Base-by-base conservation (phyloP, 2,888 invertebrate genomes). In the Ophraella communa region DNA sequence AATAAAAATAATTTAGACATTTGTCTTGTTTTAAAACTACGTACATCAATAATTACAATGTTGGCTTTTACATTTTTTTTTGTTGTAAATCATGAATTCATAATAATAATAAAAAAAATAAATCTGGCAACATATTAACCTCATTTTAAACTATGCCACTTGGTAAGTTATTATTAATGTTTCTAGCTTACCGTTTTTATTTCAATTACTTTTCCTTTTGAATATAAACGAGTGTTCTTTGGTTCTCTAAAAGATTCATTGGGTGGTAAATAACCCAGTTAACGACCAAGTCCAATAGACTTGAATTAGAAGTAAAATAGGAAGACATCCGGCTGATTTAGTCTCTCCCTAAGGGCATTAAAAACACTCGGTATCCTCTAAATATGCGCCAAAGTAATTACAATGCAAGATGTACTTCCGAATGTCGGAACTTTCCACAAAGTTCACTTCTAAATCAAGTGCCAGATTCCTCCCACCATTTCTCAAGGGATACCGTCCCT, bases 341-440 rank as follows among this genome's bases (percentile, higher is more conserved):
- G 77, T 75, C 68, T 67, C 73, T 76, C 78, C 76, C 74, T 67
- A 54, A 76, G 76, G 77, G 75, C 79, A 77, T 78, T 80, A 78
- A 78, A 79, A 80, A 79, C 80, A 79, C 77, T 75, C 76, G 78
- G 76, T 74, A 74, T 76, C 78, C 76, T 79, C 79, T 81, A 80
- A 81, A 81, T 80, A 80, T 80, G 79, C 80, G 75, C 75, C 72
- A 75, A 76, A 77, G 78, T 79, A 79, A 79, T 74, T 73, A 72
- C 73, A 73, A 76, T 73, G 73, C 72, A 73, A 76, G 76, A 77
- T 74, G 72, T 77, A 77, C 75, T 75, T 75, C 75, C 74, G 73
- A 71, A 74, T 71, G 68, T 72, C 70, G 71, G 71, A 78, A 79
- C 70, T 78, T 77, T 74, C 71, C 65, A 71, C 73, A 73, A 74